These are phyloP conservation scores for Eupithecia abbreviata DNA, from an alignment of 2,888 invertebrate genomes.

Conservation along the genomic window DNA sequence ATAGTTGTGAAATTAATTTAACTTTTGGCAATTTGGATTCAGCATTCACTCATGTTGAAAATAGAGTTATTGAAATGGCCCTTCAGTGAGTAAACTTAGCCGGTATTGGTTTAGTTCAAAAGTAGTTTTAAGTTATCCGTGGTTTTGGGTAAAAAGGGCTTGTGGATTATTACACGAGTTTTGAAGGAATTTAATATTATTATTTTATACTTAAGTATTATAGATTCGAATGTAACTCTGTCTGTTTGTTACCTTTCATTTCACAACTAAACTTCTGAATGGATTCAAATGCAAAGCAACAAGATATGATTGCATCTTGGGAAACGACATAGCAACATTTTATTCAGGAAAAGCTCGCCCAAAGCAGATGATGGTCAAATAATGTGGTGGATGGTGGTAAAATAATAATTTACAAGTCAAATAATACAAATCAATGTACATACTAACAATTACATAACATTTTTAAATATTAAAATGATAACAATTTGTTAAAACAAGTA, in stretches of 20 bases:
- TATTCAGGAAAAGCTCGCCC: neutral
- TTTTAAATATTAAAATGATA: too few relatives aligned
- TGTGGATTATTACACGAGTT: neutral
- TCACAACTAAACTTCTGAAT: neutral
- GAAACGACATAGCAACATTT: neutral
- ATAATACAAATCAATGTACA: too few relatives aligned
- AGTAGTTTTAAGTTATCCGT: neutral
- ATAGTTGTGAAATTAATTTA: constrained; percentile 11
- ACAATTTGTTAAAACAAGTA: too few relatives aligned
- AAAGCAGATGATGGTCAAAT: too few relatives aligned
- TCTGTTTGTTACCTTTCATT: neutral
- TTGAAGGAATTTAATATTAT: neutral
- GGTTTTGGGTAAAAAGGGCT: neutral
- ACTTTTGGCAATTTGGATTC: constrained; percentile 7
- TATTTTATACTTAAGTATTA: neutral
- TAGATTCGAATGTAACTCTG: neutral
- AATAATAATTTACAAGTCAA: too few relatives aligned
- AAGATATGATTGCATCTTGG: neutral
- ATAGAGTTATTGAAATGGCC: constrained; percentile 1
- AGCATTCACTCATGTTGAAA: constrained; percentile 11
- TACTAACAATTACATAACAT: too few relatives aligned
- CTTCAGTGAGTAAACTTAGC: neutral
- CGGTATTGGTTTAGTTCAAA: neutral
- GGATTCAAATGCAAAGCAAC: neutral
- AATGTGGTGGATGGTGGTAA: too few relatives aligned